phyloP scores from a whole-genome alignment of 2,113 vertebrate species.

The Gymnobelideus leadbeateri region DNA sequence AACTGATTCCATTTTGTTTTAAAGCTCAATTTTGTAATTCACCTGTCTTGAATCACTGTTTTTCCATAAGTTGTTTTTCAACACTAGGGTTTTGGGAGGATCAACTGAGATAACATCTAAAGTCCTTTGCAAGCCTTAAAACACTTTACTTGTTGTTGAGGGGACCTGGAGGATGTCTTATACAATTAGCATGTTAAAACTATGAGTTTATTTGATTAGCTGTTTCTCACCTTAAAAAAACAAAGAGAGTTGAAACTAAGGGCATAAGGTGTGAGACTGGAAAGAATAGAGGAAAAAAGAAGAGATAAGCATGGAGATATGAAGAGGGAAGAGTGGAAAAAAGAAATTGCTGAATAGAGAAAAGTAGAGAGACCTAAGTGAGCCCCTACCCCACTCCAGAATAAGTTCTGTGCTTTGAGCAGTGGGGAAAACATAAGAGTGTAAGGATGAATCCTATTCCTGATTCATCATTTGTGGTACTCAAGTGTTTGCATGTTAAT shows the following conservation, averaged over 20 bases:
- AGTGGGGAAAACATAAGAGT: neutral
- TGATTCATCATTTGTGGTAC: neutral
- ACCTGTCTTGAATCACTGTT: neutral
- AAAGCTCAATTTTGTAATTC: neutral
- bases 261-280: neutral
- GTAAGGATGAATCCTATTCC: neutral
- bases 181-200: neutral
- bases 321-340: neutral
- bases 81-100: neutral
- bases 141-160: neutral
- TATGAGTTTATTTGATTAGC: neutral
- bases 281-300: neutral
- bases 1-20: neutral
- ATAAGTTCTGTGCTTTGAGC: neutral
- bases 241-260: neutral
- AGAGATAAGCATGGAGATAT: neutral
- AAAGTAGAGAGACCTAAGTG: neutral
- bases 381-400: neutral
- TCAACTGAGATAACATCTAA: neutral
- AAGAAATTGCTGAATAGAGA: neutral
- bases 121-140: too few relatives aligned
- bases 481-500: neutral
- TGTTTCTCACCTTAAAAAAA: neutral
- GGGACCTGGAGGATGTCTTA: neutral
- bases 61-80: neutral